Evolutionary conservation across 2,888 invertebrate species (phyloP).

Genomic region (Nomada hirtipes): DNA sequence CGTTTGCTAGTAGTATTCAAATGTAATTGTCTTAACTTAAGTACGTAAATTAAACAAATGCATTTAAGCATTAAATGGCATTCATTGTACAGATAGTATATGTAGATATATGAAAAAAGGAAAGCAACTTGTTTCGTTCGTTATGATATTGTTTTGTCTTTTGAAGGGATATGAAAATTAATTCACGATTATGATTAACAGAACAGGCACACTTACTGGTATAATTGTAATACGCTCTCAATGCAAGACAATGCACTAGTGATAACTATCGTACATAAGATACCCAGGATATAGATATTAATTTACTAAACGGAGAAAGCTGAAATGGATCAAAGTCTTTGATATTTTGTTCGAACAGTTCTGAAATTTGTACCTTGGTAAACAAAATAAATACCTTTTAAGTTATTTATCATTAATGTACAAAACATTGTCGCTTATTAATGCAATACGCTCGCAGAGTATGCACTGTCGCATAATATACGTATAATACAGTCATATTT

Average conservation of each 20-base stretch:
- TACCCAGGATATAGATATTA: constrained; percentile 44
- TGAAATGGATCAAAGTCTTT: constrained; percentile 48
- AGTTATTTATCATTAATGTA: constrained; percentile 79
- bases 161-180: constrained; percentile 20
- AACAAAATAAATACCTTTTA: constrained; percentile 73
- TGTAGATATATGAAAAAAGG: constrained; percentile 2
- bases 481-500: background rate
- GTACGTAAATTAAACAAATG: constrained; percentile 25
- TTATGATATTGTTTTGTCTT: constrained; percentile 16
- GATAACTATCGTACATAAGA: constrained; percentile 52
- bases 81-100: constrained; percentile 48
- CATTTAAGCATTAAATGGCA: constrained; percentile 20
- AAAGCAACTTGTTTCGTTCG: constrained; percentile 21
- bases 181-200: constrained; percentile 10
- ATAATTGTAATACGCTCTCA: constrained; percentile 43
- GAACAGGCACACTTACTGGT: constrained; percentile 13
- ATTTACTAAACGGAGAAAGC: constrained; percentile 51
- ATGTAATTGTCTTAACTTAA: constrained; percentile 31
- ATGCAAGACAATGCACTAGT: constrained; percentile 69
- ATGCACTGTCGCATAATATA: background rate
- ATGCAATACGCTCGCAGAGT: background rate
- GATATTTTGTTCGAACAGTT: constrained; percentile 62
- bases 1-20: constrained; percentile 40
- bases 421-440: constrained; percentile 72
- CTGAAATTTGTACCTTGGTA: constrained; percentile 70